Percentiles rank a stretch among this genome's conserved stretches.
phyloP scores from a whole-genome alignment of 2,888 invertebrate genomes.

The Callyntrura sp. region DNA sequence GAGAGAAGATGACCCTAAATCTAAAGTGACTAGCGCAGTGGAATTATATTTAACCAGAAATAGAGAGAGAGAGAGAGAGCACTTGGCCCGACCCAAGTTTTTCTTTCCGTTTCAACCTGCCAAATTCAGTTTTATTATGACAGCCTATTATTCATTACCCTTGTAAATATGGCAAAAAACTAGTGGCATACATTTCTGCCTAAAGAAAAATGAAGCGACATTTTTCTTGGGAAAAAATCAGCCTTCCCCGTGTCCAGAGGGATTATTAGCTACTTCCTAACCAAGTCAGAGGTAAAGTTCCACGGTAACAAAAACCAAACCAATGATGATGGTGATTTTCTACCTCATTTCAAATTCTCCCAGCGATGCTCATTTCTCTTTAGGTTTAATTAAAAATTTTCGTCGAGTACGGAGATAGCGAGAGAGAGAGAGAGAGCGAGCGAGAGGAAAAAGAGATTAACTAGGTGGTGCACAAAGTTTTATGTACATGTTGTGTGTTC shows the following conservation, averaged over 20 bases:
- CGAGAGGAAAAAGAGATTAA: not conserved
- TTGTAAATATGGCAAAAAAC: constrained; percentile 4
- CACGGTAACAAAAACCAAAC: too few species aligned
- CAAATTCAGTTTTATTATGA: constrained; percentile 27
- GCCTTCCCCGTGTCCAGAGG: not conserved
- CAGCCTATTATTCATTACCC: not conserved
- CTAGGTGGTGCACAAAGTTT: not conserved
- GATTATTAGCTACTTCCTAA: not conserved
- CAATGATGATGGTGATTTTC: not conserved
- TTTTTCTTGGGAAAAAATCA: not conserved
- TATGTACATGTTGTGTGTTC: constrained; percentile 18
- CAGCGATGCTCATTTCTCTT: not conserved
- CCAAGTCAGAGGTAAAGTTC: too few species aligned
- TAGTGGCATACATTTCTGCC: not conserved
- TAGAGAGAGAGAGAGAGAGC: too few species aligned
- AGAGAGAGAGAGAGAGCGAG: not conserved
- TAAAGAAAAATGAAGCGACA: too few species aligned
- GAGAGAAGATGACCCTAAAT: too few species aligned
- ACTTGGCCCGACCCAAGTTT: not conserved
- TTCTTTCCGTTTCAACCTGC: constrained; percentile 1
- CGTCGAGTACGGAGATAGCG: not conserved
- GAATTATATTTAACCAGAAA: too few species aligned
- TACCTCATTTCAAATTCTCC: constrained; percentile 4
- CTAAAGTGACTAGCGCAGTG: too few species aligned
- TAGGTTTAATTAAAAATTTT: constrained; percentile 8